Base-by-base conservation (phyloP, 1,140 invertebrate genomes). In the Drosophila neocordata region DNA sequence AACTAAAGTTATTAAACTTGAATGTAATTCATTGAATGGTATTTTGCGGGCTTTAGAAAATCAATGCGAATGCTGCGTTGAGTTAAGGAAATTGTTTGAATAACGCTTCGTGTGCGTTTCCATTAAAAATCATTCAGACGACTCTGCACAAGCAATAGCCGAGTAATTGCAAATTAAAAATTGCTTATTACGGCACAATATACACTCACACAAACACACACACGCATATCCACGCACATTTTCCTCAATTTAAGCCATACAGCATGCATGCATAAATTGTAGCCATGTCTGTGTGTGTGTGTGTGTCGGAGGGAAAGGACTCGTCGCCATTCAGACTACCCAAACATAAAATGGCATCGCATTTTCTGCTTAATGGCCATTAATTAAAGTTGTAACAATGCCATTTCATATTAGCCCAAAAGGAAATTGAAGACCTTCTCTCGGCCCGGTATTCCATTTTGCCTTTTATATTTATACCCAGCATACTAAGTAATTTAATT, bases 141-240 rank as follows among this genome's bases (percentile, higher is more conserved):
- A 67, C 62, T 81, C 63, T 73, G 69, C 60, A 24, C 59, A 18
- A 52, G 44, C 65, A 77, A 64, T 87, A 64, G 64, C 67, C 67
- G 74, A 87, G 83, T 87, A 87, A 87, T 87, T 83, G 83, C 83
- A 88, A 88, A 83, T 87, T 87, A 87, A 87, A 88, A 87, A 88
- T 87, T 88, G 83, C 83, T 87, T 88, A 87, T 87, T 82, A 87
- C 87, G 73, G 78, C 79, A 82, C 74, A 85, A 85, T 58, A 56
- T 18, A 64, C 31, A 22, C 48, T 56, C 18, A 57, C 34, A 13
- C 48, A 56, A 20, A 44, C 51, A 64, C 20, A n/a, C 7, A 8
- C 12, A 5, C 62, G 35, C 48, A 18, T 9, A 31, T 31, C 27
- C 20, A n/a, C 12, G 4, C 62, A 55, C 48, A 27, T n/a, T 15